Conservation (phyloP, 2,888 invertebrate species). For the Eupithecia pulchellata region DNA sequence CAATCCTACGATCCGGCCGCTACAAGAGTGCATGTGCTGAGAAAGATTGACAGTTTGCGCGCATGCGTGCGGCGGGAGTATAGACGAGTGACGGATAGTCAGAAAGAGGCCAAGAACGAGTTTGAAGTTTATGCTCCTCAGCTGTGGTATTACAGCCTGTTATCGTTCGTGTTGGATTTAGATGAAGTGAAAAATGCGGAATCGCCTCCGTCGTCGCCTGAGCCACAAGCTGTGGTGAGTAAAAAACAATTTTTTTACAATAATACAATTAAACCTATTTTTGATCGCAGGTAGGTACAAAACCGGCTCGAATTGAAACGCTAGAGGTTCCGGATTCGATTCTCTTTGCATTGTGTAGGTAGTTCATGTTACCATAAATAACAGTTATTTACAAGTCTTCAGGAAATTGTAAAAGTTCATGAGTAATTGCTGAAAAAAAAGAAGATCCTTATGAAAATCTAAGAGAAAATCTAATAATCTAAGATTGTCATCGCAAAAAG, state of each 20-base stretch:
- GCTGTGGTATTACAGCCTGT: constrained; percentile 72
- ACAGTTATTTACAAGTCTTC: neutral
- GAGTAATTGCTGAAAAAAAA: too few relatives aligned
- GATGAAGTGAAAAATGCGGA: constrained; percentile 51
- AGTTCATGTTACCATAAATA: neutral
- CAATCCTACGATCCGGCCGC: constrained; percentile 70
- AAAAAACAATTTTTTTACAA: too few relatives aligned
- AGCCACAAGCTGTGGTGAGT: constrained; percentile 11
- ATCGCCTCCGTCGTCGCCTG: constrained; percentile 31
- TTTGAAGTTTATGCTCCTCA: constrained; percentile 68
- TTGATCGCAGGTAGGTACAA: neutral
- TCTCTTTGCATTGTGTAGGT: neutral
- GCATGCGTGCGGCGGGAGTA: constrained; percentile 74
- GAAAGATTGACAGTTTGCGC: constrained; percentile 77
- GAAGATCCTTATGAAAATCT: neutral
- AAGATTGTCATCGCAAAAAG: neutral
- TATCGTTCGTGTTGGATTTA: constrained; percentile 65
- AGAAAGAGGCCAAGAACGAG: constrained; percentile 51
- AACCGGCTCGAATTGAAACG: neutral
- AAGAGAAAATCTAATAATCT: neutral
- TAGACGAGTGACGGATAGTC: constrained; percentile 62
- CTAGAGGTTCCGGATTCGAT: neutral
- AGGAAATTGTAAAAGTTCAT: too few relatives aligned
- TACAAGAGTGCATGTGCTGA: constrained; percentile 72
- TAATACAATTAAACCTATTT: neutral